Evolutionary conservation across 1,140 invertebrate genomes (phyloP), one percentile per base, ranked within the genome.

Genomic region (Lethrus apterus): DNA sequence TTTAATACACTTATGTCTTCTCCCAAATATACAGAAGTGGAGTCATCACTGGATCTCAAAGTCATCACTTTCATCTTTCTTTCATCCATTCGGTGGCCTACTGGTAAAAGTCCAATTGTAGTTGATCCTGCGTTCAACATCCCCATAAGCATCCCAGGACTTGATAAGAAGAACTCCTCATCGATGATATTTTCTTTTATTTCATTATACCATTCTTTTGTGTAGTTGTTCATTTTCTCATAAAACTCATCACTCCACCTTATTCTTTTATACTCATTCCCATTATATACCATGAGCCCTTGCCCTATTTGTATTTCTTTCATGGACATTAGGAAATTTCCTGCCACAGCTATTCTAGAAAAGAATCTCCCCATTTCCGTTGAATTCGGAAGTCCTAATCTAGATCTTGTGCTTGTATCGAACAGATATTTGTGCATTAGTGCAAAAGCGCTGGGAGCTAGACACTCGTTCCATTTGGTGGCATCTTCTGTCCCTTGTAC

Each of bases 391-490:
- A 41, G 26, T 29, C 8, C 14, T 10, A 47, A 32, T 30, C 24
- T 41, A 2, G 13, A n/a, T 35, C 45, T 47, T 4, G 36, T 41
- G 4, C 29, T 26, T 5, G 18, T 30, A 19, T 41, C 45, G 29
- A 50, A 50, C 3, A 47, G 17, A n/a, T 35, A 45, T 44, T 47
- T 47, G 19, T 54, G 48, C 44, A 54, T 46, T 8, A 48, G 1
- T 0, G 31, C 47, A 40, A 56, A 56, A 0, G 24, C 17, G 1
- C 17, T 15, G 2, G 51, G 46, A 1, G 54, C 24, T 4, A 56
- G 36, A 14, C 53, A 53, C 21, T 55, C 54, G 42, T 56, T 56
- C 54, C 54, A 56, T 43, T 56, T 56, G 2, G 38, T 53, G 1
- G 45, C 46, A 33, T 50, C 50, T 42, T 53, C 49, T 19, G 44